Evolutionary conservation across 2,113 vertebrate genomes (phyloP).

Genomic region (Elephantulus edwardii): DNA sequence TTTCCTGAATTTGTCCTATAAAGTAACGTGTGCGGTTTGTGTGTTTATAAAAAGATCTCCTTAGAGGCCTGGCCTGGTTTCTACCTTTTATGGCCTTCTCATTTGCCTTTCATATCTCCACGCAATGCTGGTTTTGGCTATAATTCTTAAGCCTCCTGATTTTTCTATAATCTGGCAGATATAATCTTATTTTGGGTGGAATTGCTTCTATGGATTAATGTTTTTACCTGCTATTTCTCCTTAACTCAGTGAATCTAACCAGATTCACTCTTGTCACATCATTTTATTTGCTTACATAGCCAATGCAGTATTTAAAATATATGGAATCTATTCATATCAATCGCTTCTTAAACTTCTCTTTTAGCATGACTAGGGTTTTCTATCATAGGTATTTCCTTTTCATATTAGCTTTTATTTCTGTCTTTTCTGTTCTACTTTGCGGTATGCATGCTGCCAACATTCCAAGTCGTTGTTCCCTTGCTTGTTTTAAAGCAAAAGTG

Average conservation of each 20-base stretch:
- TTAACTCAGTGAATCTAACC: conserved; percentile 41
- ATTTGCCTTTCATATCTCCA: conserved; percentile 67
- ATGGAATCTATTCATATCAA: conserved; percentile 61
- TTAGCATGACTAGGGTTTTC: conserved; percentile 46
- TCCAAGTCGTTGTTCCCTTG: conserved; percentile 37
- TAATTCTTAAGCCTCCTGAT: conserved; percentile 34
- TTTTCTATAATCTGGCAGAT: conserved; percentile 56
- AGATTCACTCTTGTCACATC: conserved; percentile 33
- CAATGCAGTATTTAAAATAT: conserved; percentile 60
- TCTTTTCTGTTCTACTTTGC: conserved; percentile 59
- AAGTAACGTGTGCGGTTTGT: conserved; percentile 35
- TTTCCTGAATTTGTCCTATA: conserved; percentile 55
- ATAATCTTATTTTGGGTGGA: conserved; percentile 52
- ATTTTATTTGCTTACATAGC: conserved; percentile 62
- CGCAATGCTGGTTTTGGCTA: conserved; percentile 49
- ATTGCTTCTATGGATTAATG: conserved; percentile 67
- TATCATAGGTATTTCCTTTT: conserved; percentile 68
- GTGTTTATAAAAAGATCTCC: conserved; percentile 29
- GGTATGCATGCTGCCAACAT: conserved; percentile 24
- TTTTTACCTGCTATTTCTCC: conserved; percentile 46
- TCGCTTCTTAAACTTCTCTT: conserved; percentile 56
- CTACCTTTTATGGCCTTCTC: conserved; percentile 57
- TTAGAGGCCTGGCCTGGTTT: conserved; percentile 65
- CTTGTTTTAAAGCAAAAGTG: conserved; percentile 57
- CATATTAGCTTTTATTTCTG: conserved; percentile 63